phyloP scores from a whole-genome alignment of 1,140 invertebrate genomes.

The Pseudoatta argentina region DNA sequence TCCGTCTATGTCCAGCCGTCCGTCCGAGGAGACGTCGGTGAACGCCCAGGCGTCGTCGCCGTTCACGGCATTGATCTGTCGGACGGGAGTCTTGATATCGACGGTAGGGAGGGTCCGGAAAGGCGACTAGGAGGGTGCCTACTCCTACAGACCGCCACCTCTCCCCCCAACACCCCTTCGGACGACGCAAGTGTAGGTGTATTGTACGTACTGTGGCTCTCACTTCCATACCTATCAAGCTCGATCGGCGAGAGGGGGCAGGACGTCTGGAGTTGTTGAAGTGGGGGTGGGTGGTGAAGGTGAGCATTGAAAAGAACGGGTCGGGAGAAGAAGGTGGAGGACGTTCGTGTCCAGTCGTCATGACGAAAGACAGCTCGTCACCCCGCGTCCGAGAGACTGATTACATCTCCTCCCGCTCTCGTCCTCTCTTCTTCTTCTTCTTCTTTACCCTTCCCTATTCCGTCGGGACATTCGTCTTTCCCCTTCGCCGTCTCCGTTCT shows the following conservation, averaged over 20 bases:
- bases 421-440: neutral
- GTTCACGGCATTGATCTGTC: conserved; percentile 85
- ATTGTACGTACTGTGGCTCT: conserved; percentile 59
- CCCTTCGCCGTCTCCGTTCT: neutral
- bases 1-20: conserved; percentile 70
- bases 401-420: conserved; percentile 68
- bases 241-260: conserved; percentile 38
- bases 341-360: conserved; percentile 77
- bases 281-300: conserved; percentile 47
- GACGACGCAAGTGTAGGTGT: conserved; percentile 52
- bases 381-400: conserved; percentile 75
- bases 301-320: conserved; percentile 53
- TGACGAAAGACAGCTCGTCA: conserved; percentile 81
- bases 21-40: conserved; percentile 77
- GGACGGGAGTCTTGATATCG: conserved; percentile 85
- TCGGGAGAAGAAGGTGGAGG: conserved; percentile 62
- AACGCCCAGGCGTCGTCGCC: conserved; percentile 82
- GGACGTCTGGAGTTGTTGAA: conserved; percentile 51
- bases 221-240: conserved; percentile 59
- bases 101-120: conserved; percentile 75
- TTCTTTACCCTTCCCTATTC: neutral
- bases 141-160: conserved; percentile 41
- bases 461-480: conserved; percentile 23
- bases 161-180: conserved; percentile 4
- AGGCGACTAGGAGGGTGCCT: conserved; percentile 72